Evolutionary conservation across 2,797 vertebrate genomes (phyloP), one percentile per base, ranked within the genome.

Genomic region (Cyclopterus lumpus): DNA sequence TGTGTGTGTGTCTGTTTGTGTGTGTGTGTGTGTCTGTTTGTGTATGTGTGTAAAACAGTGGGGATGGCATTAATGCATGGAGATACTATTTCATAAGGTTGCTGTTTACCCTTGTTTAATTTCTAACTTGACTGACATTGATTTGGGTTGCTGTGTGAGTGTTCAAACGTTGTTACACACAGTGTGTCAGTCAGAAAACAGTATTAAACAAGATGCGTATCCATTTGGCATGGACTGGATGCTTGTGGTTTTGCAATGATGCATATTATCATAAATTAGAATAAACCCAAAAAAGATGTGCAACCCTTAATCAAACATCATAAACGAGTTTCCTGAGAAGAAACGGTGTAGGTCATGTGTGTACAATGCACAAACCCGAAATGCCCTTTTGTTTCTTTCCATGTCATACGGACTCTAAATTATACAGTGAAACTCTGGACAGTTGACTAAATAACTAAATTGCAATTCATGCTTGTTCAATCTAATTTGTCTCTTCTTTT

Each of bases 401-500:
- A 44, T 15, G 32, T 65, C 36, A 69, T 42, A 60, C 51, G 44
- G 57, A 62, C n/a, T 71, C 18, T 58, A 38, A 84, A 75, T 72
- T 16, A 67, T 9, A 67, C 32, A 49, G 40, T 38, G 24, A 66
- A 59, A 66, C 28, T 20, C 4, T 8, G 32, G 46, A 61, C 66
- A 76, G 61, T 18, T 67, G 71, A 76, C 83, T 81, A 75, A n/a
- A 85, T 84, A 82, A 86, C 74, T 60, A 69, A 81, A 79, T 76
- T 61, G 58, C 44, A 79, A 42, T 73, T 67, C 79, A 40, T 18
- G 58, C 70, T 80, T 67, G 67, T 84, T 85, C 67, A 26, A 55
- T 79, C 71, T 55, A 77, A 89, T 89, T 88, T 77, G 70, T 77
- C 82, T 85, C 28, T 78, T 81, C 86, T 89, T 91, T 91, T 81